Conservation (phyloP, 2,797 vertebrate species). For the Urosaurus nigricauda region DNA sequence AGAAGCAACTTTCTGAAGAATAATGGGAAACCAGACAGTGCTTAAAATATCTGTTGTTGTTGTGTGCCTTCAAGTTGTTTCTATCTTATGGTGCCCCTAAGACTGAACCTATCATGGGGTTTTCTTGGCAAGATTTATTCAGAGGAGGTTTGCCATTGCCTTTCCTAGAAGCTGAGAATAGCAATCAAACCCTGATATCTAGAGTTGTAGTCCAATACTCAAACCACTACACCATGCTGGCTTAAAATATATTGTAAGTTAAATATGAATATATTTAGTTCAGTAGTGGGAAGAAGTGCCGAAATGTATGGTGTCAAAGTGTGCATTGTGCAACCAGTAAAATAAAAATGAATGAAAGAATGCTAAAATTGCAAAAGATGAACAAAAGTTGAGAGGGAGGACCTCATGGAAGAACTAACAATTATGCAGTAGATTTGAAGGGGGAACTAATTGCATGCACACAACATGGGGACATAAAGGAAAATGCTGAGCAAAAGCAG, state of each 20-base stretch:
- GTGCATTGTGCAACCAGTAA: background rate
- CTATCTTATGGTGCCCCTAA: no score
- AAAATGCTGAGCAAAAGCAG: background rate
- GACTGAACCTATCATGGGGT: no score
- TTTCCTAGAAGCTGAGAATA: no score
- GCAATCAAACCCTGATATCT: no score
- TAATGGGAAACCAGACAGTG: background rate
- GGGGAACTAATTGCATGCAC: background rate
- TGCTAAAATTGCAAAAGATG: background rate
- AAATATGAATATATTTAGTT: no score
- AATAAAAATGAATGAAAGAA: background rate
- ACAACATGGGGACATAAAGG: background rate
- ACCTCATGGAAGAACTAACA: background rate
- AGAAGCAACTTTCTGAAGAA: background rate
- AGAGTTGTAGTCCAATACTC: no score
- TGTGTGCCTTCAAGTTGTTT: no score
- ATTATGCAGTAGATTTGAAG: background rate
- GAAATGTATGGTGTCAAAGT: background rate
- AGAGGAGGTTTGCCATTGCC: no score
- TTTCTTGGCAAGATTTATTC: no score
- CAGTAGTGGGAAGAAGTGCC: background rate
- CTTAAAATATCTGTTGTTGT: background rate
- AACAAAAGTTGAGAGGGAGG: constrained; percentile 6
- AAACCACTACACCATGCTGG: no score
- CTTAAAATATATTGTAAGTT: background rate